Evolutionary conservation across 2,113 vertebrate genomes (phyloP).

Genomic region (Onychostoma macrolepis): DNA sequence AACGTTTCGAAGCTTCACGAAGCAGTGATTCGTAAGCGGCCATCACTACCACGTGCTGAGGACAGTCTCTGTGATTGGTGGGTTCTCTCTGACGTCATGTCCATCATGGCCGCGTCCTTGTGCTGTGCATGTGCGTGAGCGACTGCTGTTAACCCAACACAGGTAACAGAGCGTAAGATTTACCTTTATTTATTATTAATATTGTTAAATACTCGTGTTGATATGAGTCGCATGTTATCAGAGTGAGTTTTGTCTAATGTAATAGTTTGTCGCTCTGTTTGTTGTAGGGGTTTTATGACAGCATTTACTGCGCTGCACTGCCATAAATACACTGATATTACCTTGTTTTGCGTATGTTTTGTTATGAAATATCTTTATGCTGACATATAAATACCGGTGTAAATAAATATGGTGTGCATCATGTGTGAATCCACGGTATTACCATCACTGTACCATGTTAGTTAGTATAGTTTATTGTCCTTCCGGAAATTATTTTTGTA

Average conservation of each 20-base stretch:
- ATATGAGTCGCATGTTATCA: background rate
- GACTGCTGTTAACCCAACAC: background rate
- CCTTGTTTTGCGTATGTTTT: no score
- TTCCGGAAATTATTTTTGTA: no score
- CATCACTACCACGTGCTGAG: background rate
- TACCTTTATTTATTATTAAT: background rate
- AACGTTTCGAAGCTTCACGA: no score
- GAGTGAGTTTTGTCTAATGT: background rate
- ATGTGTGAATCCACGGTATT: no score
- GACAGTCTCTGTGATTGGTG: background rate
- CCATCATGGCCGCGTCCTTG: conserved; percentile 73
- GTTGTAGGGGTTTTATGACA: background rate
- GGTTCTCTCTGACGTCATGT: conserved; percentile 57
- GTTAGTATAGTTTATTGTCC: no score
- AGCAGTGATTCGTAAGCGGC: no score
- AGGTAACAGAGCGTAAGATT: background rate
- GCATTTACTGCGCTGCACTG: background rate
- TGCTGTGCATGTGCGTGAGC: conserved; percentile 53
- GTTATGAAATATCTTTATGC: no score
- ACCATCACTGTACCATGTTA: no score
- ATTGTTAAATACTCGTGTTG: background rate
- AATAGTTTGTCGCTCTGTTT: background rate
- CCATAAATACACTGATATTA: background rate
- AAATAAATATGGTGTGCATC: no score
- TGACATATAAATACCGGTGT: no score